A percentile compares a stretch with the other conserved stretches of the same genome.
Evolutionary conservation across 2,797 vertebrate genomes (phyloP).

Genomic region (Agapornis canus): DNA sequence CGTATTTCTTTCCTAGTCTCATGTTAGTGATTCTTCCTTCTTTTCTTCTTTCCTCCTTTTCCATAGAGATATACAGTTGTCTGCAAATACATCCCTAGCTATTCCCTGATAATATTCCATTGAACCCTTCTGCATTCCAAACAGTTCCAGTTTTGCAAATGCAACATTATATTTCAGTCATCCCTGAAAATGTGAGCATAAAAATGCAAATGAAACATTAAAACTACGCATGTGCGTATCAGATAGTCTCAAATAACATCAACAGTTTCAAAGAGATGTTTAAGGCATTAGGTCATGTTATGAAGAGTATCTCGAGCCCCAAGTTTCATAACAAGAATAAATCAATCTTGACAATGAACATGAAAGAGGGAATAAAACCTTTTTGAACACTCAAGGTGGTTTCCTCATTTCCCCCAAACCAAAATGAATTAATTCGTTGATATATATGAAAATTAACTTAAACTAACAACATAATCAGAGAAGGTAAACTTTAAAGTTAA

Average conservation of each 20-base stretch:
- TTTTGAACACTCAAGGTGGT: conserved; percentile 56
- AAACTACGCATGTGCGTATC: not conserved
- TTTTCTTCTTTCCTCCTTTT: not conserved
- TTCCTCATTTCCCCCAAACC: conserved; percentile 24
- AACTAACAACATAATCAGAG: conserved; percentile 34
- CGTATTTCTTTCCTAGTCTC: not conserved
- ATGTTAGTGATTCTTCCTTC: not conserved
- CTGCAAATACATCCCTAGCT: not conserved
- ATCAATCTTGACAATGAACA: conserved; percentile 38
- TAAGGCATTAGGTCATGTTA: conserved; percentile 40
- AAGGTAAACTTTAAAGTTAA: conserved; percentile 24
- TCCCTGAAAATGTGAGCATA: not conserved
- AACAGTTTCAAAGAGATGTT: conserved; percentile 46
- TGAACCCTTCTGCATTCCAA: not conserved
- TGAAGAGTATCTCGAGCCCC: not conserved
- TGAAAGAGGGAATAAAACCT: conserved; percentile 39
- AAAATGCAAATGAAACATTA: conserved; percentile 22
- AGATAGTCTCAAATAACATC: conserved; percentile 3
- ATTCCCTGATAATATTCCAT: not conserved
- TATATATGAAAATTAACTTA: conserved; percentile 51
- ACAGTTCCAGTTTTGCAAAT: not conserved
- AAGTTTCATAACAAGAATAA: conserved; percentile 47
- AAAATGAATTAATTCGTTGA: not conserved
- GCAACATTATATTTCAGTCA: not conserved
- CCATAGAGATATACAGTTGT: not conserved